These are phyloP conservation scores for Helicoverpa armigera DNA, from an alignment of 1,140 invertebrate genomes.

Conservation along the genomic window DNA sequence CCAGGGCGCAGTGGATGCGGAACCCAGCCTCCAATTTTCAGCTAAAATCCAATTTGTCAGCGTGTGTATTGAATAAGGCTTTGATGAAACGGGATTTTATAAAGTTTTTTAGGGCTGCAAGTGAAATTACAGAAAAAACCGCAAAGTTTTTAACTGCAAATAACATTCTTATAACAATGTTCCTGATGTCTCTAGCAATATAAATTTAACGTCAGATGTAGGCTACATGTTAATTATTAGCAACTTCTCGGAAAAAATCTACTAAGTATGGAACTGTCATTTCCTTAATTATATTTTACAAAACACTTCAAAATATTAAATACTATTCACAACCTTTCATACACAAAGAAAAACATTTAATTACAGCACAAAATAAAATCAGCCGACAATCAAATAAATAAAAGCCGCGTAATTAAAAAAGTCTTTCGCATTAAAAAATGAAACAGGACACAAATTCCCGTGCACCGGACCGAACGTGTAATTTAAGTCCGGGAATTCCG, in stretches of 20 bases:
- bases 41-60: slow-evolving; percentile 54
- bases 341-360: slow-evolving; percentile 1
- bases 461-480: slow-evolving; percentile 20
- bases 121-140: not conserved
- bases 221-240: too few species aligned
- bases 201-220: too few species aligned
- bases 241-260: too few species aligned
- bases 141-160: not conserved
- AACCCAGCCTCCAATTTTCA: slow-evolving; percentile 45
- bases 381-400: not conserved
- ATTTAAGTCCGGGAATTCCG: slow-evolving; percentile 21
- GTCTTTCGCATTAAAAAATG: slow-evolving; percentile 30
- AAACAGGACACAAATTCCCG: not conserved
- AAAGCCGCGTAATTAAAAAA: slow-evolving; percentile 18
- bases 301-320: not conserved
- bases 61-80: slow-evolving; percentile 36
- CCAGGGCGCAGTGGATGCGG: not conserved
- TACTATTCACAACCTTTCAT: not conserved
- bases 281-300: not conserved
- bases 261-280: too few species aligned
- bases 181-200: too few species aligned
- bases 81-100: slow-evolving; percentile 15
- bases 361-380: not conserved
- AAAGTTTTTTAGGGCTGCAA: not conserved
- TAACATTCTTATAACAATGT: too few species aligned